Evolutionary conservation across 2,113 vertebrate genomes (phyloP).

Genomic region (Ptilonorhynchus violaceus): DNA sequence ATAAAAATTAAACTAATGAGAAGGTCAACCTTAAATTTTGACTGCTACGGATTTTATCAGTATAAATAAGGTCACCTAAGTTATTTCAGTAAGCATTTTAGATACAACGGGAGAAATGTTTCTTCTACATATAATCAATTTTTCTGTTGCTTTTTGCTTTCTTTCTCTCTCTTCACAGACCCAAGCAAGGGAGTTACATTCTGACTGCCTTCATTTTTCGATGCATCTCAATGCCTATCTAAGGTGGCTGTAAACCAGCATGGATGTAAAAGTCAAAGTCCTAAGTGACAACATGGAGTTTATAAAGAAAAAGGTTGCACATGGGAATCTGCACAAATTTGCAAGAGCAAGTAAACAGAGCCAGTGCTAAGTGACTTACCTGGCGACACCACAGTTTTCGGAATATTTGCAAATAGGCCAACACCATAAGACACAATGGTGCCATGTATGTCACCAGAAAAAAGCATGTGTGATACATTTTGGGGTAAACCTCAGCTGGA

Average conservation of each 20-base stretch:
- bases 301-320: background rate
- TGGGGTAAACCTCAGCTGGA: slow-evolving; percentile 91
- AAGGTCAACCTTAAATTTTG: background rate
- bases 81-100: background rate
- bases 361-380: slow-evolving; percentile 68
- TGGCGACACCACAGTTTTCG: slow-evolving; percentile 95
- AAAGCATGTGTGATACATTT: slow-evolving; percentile 94
- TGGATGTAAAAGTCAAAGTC: background rate
- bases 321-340: background rate
- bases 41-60: background rate
- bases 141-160: background rate
- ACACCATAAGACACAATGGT: slow-evolving; percentile 92
- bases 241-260: background rate
- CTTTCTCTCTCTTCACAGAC: background rate
- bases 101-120: background rate
- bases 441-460: slow-evolving; percentile 95
- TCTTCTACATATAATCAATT: background rate
- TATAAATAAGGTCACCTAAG: background rate
- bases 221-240: background rate
- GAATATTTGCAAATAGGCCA: slow-evolving; percentile 97
- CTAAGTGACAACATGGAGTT: background rate
- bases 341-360: background rate
- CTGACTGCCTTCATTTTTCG: background rate
- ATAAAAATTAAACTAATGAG: background rate
- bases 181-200: background rate